A percentile compares a stretch with the other conserved stretches of the same genome.
Conservation (phyloP, 1,140 invertebrate species). For the Schlechtendalia chinensis region DNA sequence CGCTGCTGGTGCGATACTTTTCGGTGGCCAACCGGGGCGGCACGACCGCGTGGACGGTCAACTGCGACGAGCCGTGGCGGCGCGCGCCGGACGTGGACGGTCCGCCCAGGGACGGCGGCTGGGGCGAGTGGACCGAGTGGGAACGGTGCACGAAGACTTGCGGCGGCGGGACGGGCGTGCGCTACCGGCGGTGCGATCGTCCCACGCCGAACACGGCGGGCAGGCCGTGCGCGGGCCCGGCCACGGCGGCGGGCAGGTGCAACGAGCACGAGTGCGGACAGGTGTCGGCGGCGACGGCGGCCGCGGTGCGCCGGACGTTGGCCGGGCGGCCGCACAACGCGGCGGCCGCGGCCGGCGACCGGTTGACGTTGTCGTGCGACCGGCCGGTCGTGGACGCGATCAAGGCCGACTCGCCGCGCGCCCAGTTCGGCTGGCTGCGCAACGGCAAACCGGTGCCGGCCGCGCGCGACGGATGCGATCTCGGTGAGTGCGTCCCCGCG, state of each 20-base stretch:
- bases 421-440: background rate
- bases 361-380: background rate
- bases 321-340: background rate
- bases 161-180: constrained; percentile 58
- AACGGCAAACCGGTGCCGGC: background rate
- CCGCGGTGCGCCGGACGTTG: background rate
- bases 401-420: background rate
- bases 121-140: constrained; percentile 60
- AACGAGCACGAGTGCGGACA: constrained; percentile 34
- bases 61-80: constrained; percentile 10
- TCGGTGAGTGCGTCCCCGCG: no score
- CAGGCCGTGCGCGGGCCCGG: constrained; percentile 56
- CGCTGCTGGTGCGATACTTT: constrained; percentile 29
- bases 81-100: constrained; percentile 2
- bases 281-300: background rate
- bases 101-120: constrained; percentile 54
- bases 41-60: constrained; percentile 28
- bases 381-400: background rate
- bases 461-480: background rate
- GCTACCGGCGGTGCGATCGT: constrained; percentile 58
- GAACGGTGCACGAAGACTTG: constrained; percentile 60
- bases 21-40: constrained; percentile 30
- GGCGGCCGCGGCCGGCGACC: background rate
- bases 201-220: constrained; percentile 59
- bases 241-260: constrained; percentile 36